Percentiles rank a stretch among this genome's conserved stretches.
Conservation (phyloP, 37 sponge, comb jelly and placozoan genomes). For the Lycopodina hypogea region DNA sequence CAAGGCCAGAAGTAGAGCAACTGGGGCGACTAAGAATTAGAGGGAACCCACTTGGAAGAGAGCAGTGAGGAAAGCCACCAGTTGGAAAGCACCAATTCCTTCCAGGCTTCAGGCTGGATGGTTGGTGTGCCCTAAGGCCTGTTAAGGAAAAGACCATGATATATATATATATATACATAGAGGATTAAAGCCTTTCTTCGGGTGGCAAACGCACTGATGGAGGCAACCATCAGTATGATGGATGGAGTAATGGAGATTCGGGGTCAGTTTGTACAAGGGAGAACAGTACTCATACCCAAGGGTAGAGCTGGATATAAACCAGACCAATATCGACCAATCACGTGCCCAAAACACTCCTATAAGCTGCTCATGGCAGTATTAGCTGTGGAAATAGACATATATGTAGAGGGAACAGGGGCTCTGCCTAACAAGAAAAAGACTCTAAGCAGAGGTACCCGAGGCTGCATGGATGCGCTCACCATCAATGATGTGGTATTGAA, state of each 20-base stretch:
- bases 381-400: background rate
- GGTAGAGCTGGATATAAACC: slow-evolving; percentile 7
- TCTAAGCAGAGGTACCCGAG: background rate
- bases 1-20: too few relatives aligned
- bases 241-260: background rate
- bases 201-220: background rate
- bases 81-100: slow-evolving; percentile 4
- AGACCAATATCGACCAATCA: slow-evolving; percentile 27
- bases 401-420: background rate
- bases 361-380: slow-evolving; percentile 13
- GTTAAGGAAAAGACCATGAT: too few relatives aligned
- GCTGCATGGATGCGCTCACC: background rate
- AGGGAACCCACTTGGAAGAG: too few relatives aligned
- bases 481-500: background rate
- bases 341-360: slow-evolving; percentile 29
- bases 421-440: background rate
- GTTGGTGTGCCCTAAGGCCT: too few relatives aligned
- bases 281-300: slow-evolving; percentile 41
- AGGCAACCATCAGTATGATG: background rate
- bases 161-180: too few relatives aligned
- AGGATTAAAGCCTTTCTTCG: background rate
- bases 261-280: background rate
- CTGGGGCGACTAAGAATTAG: too few relatives aligned
- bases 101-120: background rate
- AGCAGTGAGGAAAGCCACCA: background rate